Evolutionary conservation across 1,140 invertebrate genomes (phyloP).

Genomic region (Ericerus pela): DNA sequence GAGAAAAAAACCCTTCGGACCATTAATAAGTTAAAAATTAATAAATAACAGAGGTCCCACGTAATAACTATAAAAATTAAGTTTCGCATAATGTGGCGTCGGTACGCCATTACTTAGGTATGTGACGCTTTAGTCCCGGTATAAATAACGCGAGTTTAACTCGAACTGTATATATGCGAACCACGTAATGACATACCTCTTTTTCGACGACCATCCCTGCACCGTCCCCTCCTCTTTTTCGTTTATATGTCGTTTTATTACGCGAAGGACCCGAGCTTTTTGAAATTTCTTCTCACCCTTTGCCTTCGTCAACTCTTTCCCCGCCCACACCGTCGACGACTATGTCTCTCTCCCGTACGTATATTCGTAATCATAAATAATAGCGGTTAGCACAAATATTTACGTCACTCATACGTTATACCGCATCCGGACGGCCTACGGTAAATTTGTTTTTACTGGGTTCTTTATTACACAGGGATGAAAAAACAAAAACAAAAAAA

Average conservation of each 20-base stretch:
- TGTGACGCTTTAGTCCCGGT: constrained; percentile 8
- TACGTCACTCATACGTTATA: constrained; percentile 11
- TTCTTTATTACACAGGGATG: not conserved
- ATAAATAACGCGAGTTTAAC: constrained; percentile 12
- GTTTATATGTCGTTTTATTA: constrained; percentile 9
- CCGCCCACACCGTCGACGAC: too few species aligned
- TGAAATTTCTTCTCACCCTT: not conserved
- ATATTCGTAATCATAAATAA: constrained; percentile 12
- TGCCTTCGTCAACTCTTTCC: too few species aligned
- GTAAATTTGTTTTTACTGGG: constrained; percentile 6
- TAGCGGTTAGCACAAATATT: constrained; percentile 11
- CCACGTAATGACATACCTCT: constrained; percentile 9
- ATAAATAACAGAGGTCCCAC: constrained; percentile 2
- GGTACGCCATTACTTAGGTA: constrained; percentile 11
- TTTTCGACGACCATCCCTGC: constrained; percentile 9
- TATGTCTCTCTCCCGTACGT: constrained; percentile 5
- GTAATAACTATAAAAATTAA: constrained; percentile 9
- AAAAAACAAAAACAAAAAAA: not conserved
- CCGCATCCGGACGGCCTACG: not conserved
- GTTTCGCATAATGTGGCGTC: constrained; percentile 10
- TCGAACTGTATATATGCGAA: constrained; percentile 12
- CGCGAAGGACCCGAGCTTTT: not conserved
- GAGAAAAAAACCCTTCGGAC: too few species aligned
- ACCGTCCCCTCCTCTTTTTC: too few species aligned
- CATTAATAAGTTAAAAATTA: constrained; percentile 8